Evolutionary conservation across 2,888 invertebrate species (phyloP), one percentile per base, ranked within the genome.

Genomic region (Branchellion lobata): DNA sequence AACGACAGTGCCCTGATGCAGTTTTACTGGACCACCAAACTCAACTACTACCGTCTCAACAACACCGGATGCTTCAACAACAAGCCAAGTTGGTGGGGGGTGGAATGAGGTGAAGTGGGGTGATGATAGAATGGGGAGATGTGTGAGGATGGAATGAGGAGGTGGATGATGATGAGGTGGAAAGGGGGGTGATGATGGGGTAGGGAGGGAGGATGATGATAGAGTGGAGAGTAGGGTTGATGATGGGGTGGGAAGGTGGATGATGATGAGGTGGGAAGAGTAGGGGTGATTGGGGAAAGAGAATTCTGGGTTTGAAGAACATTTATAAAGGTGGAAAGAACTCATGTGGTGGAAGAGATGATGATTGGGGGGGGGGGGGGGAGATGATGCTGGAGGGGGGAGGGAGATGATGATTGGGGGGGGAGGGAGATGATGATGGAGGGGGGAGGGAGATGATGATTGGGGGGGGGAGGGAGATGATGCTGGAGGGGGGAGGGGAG

Each of bases 201-300:
- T 5, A 11, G 65, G 21, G 3, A n/a, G 21, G 3, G 65, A 27
- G 3, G 29, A 65, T 65, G n/a, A 65, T n/a, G 65, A 65, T 65
- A n/a, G 21, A 11, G 65, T 5, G 3, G 29, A 27, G 5, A 27
- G n/a, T 65, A 65, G 21, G 3, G 65, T 11, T 65, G 29, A 65
- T 65, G 65, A 65, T n/a, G 29, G 21, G 24, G 65, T 11, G 3
- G 65, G 21, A 11, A n/a, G 24, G 65, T 11, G 3, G 65, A 65
- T 65, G 65, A 65, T 27, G 65, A 65, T 65, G 65, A 65, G 3
- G n/a, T n/a, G n/a, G n/a, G n/a, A n/a, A n/a, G n/a, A n/a, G n/a
- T n/a, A n/a, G n/a, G n/a, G n/a, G n/a, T n/a, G n/a, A n/a, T n/a
- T n/a, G n/a, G n/a, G n/a, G n/a, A n/a, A n/a, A n/a, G n/a, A n/a